phyloP scores from a whole-genome alignment of 2,113 vertebrate species.

The Pterocles gutturalis region DNA sequence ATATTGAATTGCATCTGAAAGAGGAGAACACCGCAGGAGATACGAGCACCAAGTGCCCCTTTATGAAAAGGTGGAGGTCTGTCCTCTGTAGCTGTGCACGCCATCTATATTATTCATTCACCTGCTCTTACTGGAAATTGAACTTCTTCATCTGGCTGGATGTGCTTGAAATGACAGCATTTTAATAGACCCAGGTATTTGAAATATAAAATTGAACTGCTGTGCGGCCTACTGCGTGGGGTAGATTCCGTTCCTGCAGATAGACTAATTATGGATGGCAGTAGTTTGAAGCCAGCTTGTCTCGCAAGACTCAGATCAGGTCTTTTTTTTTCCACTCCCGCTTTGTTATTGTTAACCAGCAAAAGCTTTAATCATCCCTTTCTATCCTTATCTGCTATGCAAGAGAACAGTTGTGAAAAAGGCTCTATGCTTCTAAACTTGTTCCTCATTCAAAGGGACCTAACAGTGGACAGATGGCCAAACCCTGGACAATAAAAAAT shows the following conservation, averaged over 20 bases:
- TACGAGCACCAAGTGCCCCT: background rate
- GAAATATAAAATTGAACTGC: background rate
- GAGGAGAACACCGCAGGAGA: background rate
- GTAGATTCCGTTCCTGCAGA: background rate
- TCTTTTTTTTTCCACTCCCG: background rate
- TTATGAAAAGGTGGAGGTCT: background rate
- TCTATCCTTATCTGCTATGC: background rate
- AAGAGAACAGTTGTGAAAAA: slow-evolving; percentile 2
- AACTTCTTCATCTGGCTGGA: background rate
- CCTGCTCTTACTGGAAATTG: background rate
- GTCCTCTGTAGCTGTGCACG: background rate
- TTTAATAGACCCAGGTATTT: background rate
- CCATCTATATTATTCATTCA: background rate
- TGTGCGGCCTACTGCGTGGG: background rate
- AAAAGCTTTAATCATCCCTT: slow-evolving; percentile 17
- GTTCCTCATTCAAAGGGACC: background rate
- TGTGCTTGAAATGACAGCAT: background rate
- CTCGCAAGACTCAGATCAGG: background rate
- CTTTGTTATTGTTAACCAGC: background rate
- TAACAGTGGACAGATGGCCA: slow-evolving; percentile 45
- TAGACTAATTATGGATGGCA: background rate
- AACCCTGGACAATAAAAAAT: background rate
- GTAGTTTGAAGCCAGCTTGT: background rate
- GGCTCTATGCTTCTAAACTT: background rate
- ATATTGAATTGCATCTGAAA: background rate